These are phyloP conservation scores for Corythornis madagascariensis DNA, from an alignment of 2,113 vertebrate species.

Conservation along the genomic window DNA sequence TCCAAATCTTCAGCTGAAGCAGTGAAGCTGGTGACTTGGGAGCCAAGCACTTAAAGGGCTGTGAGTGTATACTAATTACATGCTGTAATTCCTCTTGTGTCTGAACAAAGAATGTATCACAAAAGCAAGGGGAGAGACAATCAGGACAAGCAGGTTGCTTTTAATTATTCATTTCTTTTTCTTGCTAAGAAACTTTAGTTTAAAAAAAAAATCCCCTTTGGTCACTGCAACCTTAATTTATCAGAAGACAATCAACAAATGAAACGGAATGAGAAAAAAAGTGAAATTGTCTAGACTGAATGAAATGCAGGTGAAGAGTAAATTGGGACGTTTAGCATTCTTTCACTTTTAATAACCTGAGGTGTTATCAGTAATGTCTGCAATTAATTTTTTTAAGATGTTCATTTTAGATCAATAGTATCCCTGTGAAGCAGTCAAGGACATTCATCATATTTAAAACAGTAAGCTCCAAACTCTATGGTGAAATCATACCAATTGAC, in stretches of 20 bases:
- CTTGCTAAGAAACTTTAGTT: slow-evolving; percentile 20
- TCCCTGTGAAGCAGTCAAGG: not conserved
- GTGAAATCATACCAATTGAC: not conserved
- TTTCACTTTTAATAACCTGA: slow-evolving; percentile 48
- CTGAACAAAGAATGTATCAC: not conserved
- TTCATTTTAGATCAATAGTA: not conserved
- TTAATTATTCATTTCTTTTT: not conserved
- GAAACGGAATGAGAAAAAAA: slow-evolving; percentile 55
- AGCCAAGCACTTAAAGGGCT: not conserved
- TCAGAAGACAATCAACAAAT: not conserved
- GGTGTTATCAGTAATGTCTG: not conserved
- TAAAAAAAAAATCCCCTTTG: slow-evolving; percentile 11
- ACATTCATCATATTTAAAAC: not conserved
- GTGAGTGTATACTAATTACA: not conserved
- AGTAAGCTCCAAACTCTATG: not conserved
- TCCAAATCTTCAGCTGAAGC: not conserved
- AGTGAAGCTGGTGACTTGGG: not conserved
- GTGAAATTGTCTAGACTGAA: slow-evolving; percentile 39
- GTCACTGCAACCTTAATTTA: not conserved
- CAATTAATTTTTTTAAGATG: slow-evolving; percentile 33
- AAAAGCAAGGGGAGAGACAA: not conserved
- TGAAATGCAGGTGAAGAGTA: not conserved
- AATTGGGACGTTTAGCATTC: slow-evolving; percentile 18
- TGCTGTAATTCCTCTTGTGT: not conserved
- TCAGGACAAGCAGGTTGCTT: not conserved